A percentile compares a stretch with the other conserved stretches of the same genome.
Conservation (phyloP, 2,888 invertebrate genomes). For the Oxystoma pomonae region DNA sequence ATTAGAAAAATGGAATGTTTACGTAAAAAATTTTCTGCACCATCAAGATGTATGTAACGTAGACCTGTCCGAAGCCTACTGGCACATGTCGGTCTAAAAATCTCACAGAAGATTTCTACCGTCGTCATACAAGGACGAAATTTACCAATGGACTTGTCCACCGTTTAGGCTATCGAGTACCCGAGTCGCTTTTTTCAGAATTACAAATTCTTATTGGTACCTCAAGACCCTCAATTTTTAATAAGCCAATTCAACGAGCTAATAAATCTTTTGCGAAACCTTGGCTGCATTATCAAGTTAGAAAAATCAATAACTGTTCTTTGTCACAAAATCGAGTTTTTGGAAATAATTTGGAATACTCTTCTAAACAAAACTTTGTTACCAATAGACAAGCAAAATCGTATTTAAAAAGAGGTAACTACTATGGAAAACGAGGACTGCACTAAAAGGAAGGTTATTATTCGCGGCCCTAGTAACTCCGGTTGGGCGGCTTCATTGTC, state of each 20-base stretch:
- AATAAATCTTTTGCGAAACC: background rate
- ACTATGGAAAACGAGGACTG: background rate
- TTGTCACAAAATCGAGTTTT: constrained; percentile 1
- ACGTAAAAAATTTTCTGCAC: constrained; percentile 17
- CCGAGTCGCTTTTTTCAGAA: constrained; percentile 26
- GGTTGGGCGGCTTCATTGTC: constrained; percentile 1
- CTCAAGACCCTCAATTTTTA: background rate
- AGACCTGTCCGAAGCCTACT: constrained; percentile 23
- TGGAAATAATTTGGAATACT: constrained; percentile 12
- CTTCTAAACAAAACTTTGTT: no score
- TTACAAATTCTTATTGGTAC: constrained; percentile 27
- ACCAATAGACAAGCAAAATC: no score
- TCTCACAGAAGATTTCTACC: constrained; percentile 17
- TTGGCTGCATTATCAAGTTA: constrained; percentile 12
- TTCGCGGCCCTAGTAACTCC: constrained; percentile 8
- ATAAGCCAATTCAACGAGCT: background rate
- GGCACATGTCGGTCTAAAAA: constrained; percentile 19
- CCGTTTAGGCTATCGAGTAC: constrained; percentile 15
- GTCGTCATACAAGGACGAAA: background rate
- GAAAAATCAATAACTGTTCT: constrained; percentile 7
- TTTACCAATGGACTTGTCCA: constrained; percentile 8
- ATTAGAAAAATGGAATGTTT: background rate
- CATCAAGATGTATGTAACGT: constrained; percentile 18
- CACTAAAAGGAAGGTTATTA: constrained; percentile 3
- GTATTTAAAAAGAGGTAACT: background rate